Evolutionary conservation across 2,888 invertebrate species (phyloP).

Genomic region (Eueremaeus valkanovi): DNA sequence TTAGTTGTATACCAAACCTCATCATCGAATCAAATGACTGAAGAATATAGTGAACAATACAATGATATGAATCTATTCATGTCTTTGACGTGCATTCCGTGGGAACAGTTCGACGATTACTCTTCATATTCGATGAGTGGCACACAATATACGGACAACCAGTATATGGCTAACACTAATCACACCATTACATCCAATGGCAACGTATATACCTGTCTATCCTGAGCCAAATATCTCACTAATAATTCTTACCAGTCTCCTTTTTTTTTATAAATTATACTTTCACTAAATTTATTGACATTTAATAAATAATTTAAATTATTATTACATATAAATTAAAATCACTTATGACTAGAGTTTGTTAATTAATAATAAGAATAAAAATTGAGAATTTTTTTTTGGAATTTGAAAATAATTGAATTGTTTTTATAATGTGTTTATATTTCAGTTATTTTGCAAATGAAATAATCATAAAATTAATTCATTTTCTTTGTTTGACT

Average conservation of each 20-base stretch:
- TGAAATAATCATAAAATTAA: not conserved
- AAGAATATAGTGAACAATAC: not conserved
- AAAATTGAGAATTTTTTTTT: too few relatives aligned
- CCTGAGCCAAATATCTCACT: not conserved
- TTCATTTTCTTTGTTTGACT: not conserved
- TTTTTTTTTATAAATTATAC: too few relatives aligned
- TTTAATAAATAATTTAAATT: too few relatives aligned
- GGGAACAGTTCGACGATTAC: not conserved
- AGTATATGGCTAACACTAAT: not conserved
- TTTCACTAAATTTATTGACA: too few relatives aligned
- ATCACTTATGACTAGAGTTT: too few relatives aligned
- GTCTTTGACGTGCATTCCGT: not conserved
- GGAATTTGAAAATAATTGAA: too few relatives aligned
- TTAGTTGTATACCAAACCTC: not conserved
- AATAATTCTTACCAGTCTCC: too few relatives aligned
- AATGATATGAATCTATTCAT: not conserved
- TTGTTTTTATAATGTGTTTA: too few relatives aligned
- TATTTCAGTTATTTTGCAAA: too few relatives aligned
- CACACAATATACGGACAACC: not conserved
- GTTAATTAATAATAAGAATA: too few relatives aligned
- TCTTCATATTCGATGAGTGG: not conserved
- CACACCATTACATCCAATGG: constrained; percentile 21
- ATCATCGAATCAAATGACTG: not conserved
- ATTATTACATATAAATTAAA: too few relatives aligned
- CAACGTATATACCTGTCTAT: constrained; percentile 31